phyloP scores from a whole-genome alignment of 2,888 invertebrate genomes.

The Drosophila nr. perissopoda region DNA sequence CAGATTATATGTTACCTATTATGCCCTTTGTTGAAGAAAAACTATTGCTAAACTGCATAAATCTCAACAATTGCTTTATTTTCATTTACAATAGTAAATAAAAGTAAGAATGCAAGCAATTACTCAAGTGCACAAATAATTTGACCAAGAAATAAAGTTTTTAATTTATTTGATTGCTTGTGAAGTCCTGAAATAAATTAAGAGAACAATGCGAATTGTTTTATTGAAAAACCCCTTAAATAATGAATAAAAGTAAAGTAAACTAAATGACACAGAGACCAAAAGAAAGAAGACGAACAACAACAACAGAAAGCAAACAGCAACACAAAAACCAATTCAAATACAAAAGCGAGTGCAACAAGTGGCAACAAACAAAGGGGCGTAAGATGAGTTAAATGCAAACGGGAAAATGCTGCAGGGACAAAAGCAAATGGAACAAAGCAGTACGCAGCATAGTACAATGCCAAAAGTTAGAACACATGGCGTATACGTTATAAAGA shows the following conservation, averaged over 20 bases:
- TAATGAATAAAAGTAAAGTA: slow-evolving; percentile 39
- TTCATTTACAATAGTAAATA: background rate
- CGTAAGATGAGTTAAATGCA: slow-evolving; percentile 50
- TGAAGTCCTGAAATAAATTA: slow-evolving; percentile 5
- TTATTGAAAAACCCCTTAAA: slow-evolving; percentile 36
- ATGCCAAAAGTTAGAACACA: slow-evolving; percentile 33
- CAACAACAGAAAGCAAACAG: slow-evolving; percentile 9
- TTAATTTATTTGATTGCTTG: slow-evolving; percentile 43
- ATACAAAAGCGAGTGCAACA: slow-evolving; percentile 51
- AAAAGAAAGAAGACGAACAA: slow-evolving; percentile 5
- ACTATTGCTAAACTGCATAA: background rate
- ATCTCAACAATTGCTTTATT: background rate
- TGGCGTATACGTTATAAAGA: slow-evolving; percentile 45
- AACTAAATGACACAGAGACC: slow-evolving; percentile 21
- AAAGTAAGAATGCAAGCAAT: slow-evolving; percentile 12
- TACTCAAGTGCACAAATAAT: slow-evolving; percentile 20
- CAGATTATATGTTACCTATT: background rate
- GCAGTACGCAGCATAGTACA: slow-evolving; percentile 12
- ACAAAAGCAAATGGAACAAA: slow-evolving; percentile 31
- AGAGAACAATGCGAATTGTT: slow-evolving; percentile 40
- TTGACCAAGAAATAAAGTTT: slow-evolving; percentile 19
- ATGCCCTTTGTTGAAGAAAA: background rate
- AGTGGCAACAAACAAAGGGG: slow-evolving; percentile 54
- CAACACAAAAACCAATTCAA: slow-evolving; percentile 15
- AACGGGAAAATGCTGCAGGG: slow-evolving; percentile 36